A percentile compares a stretch with the other conserved stretches of the same genome.
Conservation (phyloP, 2,797 vertebrate genomes). For the Margarornis squamiger region DNA sequence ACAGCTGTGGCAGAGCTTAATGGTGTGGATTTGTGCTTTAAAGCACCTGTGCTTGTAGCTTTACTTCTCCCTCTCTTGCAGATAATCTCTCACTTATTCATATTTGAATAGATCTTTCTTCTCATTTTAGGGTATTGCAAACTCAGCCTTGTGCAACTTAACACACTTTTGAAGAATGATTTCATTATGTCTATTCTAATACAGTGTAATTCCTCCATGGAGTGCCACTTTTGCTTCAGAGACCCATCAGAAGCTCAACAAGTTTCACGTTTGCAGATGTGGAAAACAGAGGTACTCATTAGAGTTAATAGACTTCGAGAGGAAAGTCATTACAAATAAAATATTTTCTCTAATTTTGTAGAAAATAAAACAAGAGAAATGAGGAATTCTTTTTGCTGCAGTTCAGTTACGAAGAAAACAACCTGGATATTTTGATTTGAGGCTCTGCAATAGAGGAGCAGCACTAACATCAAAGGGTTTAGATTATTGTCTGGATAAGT, state of each 20-base stretch:
- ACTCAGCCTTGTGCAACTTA: slow-evolving; percentile 36
- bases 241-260: slow-evolving; percentile 13
- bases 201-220: background rate
- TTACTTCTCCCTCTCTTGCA: slow-evolving; percentile 36
- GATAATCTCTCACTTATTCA: slow-evolving; percentile 29
- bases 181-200: slow-evolving; percentile 36
- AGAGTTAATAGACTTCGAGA: slow-evolving; percentile 32
- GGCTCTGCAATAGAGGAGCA: background rate
- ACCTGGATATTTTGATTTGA: background rate
- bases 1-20: slow-evolving; percentile 32
- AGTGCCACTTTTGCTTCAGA: background rate
- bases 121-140: slow-evolving; percentile 36
- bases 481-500: background rate
- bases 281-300: slow-evolving; percentile 34
- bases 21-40: slow-evolving; percentile 17
- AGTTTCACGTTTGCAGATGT: slow-evolving; percentile 31
- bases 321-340: slow-evolving; percentile 17
- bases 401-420: background rate
- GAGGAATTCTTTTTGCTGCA: background rate
- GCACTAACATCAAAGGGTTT: background rate
- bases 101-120: slow-evolving; percentile 38
- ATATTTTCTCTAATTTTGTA: background rate
- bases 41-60: slow-evolving; percentile 56
- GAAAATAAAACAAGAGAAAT: background rate
- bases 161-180: slow-evolving; percentile 44